Conservation (phyloP, 1,140 invertebrate genomes). For the Zaprionus camerounensis region DNA sequence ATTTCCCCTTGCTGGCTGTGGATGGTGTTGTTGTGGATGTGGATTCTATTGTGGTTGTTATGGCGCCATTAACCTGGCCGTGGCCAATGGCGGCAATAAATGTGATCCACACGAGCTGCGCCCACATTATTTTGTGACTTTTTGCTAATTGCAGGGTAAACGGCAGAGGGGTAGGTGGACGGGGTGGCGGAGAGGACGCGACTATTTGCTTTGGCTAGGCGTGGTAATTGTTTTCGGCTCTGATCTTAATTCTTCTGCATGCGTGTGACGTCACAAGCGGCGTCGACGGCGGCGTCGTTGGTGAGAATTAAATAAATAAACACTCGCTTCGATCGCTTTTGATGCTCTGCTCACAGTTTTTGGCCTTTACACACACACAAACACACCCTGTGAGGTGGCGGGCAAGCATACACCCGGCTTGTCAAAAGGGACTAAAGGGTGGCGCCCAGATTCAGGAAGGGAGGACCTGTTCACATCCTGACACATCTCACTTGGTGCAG, state of each 20-base stretch:
- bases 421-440: too few relatives aligned
- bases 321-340: constrained; percentile 39
- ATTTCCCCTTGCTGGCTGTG: background rate
- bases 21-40: background rate
- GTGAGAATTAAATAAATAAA: constrained; percentile 71
- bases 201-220: constrained; percentile 11
- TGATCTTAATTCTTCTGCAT: constrained; percentile 16
- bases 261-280: constrained; percentile 60
- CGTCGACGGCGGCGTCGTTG: background rate
- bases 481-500: too few relatives aligned
- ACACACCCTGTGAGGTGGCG: too few relatives aligned
- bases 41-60: background rate
- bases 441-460: too few relatives aligned
- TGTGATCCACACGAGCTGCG: constrained; percentile 26
- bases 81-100: constrained; percentile 16
- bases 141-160: constrained; percentile 32
- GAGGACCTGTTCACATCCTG: too few relatives aligned
- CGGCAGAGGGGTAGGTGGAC: background rate
- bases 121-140: constrained; percentile 30
- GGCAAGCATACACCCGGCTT: too few relatives aligned
- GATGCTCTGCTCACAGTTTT: constrained; percentile 32
- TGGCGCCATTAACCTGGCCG: background rate
- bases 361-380: constrained; percentile 40
- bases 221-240: constrained; percentile 41
- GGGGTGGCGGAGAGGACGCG: background rate